Evolutionary conservation across 2,888 invertebrate genomes (phyloP), one percentile per base, ranked within the genome.

Genomic region (Loripinus fragilis): DNA sequence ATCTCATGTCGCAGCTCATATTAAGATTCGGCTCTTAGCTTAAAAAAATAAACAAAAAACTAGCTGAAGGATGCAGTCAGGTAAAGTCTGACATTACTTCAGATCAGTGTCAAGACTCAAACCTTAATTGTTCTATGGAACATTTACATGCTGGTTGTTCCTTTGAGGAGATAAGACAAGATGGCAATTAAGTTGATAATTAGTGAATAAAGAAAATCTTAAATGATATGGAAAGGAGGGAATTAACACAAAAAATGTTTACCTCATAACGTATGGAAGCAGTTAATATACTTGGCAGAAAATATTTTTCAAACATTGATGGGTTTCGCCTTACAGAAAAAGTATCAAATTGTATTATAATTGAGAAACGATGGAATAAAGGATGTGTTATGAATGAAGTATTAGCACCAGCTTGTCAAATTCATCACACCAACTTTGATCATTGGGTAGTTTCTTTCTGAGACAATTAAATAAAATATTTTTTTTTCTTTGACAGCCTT

Each of bases 211-310:
- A 35, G 42, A 41, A 65, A 1, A 25, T 71, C 15, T 20, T 73
- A 15, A 42, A 38, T 2, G 20, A 15, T 12, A n/a, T 64, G 1
- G 70, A 78, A 20, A 42, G 50, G 65, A 25, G 23, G 17, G 2
- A 2, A 0, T 30, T 78, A 12, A 45, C 12, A 0, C 41, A 52
- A 10, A 69, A 41, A 3, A 73, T 70, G 73, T 25, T 78, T 1
- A 69, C 38, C 33, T 78, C 78, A 41, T 35, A 70, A 12, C 73
- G 70, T 33, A 78, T 78, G 65, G 73, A 78, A 33, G 70, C 78
- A 15, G 78, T 78, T 0, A 78, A 73, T 42, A 70, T n/a, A 48
- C 10, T 78, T 28, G 45, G 69, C 20, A 48, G 72, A 65, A 35
- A 73, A 38, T 52, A 73, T 8, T 55, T 55, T 55, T 15, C 23